phyloP scores from a whole-genome alignment of 2,797 vertebrate genomes.

The Onychomys arenicola region DNA sequence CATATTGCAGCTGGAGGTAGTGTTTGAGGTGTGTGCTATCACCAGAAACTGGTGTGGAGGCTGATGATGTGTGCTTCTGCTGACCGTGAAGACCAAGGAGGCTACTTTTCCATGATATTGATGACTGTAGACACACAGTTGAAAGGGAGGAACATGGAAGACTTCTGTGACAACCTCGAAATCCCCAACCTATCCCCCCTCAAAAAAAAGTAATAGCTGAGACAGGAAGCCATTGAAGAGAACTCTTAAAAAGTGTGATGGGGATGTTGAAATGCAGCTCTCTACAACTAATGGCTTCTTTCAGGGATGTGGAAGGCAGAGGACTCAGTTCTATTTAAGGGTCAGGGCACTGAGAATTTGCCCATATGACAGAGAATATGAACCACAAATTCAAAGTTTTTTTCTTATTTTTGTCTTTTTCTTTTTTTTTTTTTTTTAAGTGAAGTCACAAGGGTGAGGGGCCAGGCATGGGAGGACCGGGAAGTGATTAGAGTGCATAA shows the following conservation, averaged over 20 bases:
- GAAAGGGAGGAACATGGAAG: background rate
- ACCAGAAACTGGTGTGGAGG: background rate
- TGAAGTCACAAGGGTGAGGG: background rate
- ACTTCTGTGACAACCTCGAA: background rate
- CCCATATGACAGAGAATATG: background rate
- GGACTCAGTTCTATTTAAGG: background rate
- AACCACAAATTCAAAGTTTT: background rate
- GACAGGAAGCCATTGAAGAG: background rate
- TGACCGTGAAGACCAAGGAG: background rate
- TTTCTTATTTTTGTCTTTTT: background rate
- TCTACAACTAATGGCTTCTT: background rate
- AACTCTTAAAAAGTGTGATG: background rate
- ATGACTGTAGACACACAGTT: background rate
- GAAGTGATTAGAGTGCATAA: background rate
- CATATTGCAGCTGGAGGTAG: rapidly evolving
- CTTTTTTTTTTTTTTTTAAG: background rate
- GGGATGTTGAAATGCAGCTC: background rate
- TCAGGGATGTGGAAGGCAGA: background rate
- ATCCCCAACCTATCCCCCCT: background rate
- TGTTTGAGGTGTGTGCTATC: background rate
- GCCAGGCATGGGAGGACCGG: background rate
- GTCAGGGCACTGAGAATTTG: background rate
- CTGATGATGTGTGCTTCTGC: background rate
- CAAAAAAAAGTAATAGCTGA: background rate
- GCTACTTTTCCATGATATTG: background rate